A percentile compares a stretch with the other conserved stretches of the same genome.
These are phyloP conservation scores for Clivina fossor DNA, from an alignment of 2,888 invertebrate genomes.

Conservation along the genomic window DNA sequence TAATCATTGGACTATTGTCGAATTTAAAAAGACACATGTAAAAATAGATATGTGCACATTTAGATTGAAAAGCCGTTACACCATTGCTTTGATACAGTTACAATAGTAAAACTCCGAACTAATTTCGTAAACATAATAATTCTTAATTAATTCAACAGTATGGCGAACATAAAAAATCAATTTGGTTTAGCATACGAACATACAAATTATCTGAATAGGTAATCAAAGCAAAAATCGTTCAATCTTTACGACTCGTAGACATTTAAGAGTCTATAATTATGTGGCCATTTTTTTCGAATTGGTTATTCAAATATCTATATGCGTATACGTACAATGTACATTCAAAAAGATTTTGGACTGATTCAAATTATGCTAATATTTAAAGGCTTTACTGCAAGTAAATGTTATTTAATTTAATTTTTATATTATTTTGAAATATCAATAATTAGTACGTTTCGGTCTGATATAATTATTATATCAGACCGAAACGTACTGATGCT, in stretches of 20 bases:
- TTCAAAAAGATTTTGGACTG: background rate
- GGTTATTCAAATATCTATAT: conserved; percentile 3
- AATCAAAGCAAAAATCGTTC: conserved; percentile 1
- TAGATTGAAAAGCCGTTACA: too few species aligned
- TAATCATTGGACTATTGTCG: too few species aligned
- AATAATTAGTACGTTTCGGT: too few species aligned
- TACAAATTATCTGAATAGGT: background rate
- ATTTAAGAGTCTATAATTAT: conserved; percentile 5
- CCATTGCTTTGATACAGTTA: background rate
- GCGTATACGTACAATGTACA: background rate
- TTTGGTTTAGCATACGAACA: background rate
- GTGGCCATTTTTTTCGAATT: conserved; percentile 1
- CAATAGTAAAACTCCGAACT: too few species aligned
- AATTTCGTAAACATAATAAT: background rate
- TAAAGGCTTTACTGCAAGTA: too few species aligned
- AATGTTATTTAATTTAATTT: too few species aligned
- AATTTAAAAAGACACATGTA: too few species aligned
- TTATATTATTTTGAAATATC: too few species aligned
- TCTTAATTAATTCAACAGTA: background rate
- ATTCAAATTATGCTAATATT: too few species aligned
- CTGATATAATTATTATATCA: too few species aligned
- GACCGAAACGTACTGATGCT: too few species aligned
- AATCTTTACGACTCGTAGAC: background rate
- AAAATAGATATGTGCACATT: too few species aligned
- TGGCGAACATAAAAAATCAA: conserved; percentile 5